Base-by-base conservation (phyloP, 2,888 invertebrate genomes). In the Zaprionus obscuricornis region DNA sequence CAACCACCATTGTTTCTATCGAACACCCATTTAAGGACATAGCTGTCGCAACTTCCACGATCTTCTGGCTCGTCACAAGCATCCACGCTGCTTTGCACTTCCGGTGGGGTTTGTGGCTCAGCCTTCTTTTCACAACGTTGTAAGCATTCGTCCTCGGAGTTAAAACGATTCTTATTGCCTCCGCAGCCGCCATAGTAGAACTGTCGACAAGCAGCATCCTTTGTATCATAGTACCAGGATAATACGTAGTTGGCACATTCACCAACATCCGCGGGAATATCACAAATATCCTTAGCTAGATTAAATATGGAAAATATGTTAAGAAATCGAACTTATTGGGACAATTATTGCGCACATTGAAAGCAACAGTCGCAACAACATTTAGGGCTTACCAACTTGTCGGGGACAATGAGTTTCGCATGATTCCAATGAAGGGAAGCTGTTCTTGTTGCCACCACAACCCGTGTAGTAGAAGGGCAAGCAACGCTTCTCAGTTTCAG, bases 401-500 rank as follows among this genome's bases (percentile, higher is more conserved):
- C 93, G 92, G 22, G 97, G 97, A 90, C 97, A 97, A 87, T 93
- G 92, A 58, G 92, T 91, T 86, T 94, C 93, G 89, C 97, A 97
- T 86, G 92, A 92, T 74, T 93, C 93, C 90, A 93, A 92, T 86
- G 93, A 93, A 67, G 92, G 92, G 92, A 96, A 98, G 90, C 93
- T 95, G 91, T 98, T 98, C 85, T 91, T 93, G 91, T 98, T 98
- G 76, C 97, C 97, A 70, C 93, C 95, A 91, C 97, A 98, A 74
- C 98, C 98, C 72, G 95, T 94, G 91, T 95, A 98, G 93, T 96
- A 96, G 93, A 98, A 98, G 45, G 96, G 96, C 91, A 96, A 92
- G 92, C 98, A 98, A 74, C 95, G 93, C 91, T 95, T 95, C 90
- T 96, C 95, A 37, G 93, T 91, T 68, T 92, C 92, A 89, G 96